phyloP scores from a whole-genome alignment of 2,113 vertebrate genomes.

The Cebus imitator region DNA sequence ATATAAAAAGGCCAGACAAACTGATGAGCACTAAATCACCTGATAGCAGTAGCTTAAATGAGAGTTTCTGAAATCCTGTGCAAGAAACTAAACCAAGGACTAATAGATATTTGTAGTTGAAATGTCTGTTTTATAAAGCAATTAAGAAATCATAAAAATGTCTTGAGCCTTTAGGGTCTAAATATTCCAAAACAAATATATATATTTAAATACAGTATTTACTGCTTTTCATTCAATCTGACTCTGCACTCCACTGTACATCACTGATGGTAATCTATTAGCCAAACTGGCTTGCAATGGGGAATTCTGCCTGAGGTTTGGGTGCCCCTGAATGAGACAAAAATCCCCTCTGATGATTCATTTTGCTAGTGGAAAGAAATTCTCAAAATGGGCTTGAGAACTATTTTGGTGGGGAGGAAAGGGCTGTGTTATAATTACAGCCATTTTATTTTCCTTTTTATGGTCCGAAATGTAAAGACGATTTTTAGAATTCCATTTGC shows the following conservation, averaged over 20 bases:
- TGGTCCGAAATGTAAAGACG: conserved; percentile 26
- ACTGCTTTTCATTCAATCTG: not conserved
- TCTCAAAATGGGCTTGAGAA: conserved; percentile 14
- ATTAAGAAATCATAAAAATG: not conserved
- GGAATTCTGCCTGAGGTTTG: not conserved
- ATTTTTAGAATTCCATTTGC: conserved; percentile 51
- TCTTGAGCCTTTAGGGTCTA: not conserved
- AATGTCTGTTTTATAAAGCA: not conserved
- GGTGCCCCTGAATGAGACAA: conserved; percentile 18
- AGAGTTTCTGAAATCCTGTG: not conserved
- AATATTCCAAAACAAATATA: conserved; percentile 10
- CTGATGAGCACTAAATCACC: not conserved
- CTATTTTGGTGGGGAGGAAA: not conserved
- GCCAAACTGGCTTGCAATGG: not conserved
- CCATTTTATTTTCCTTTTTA: conserved; percentile 60
- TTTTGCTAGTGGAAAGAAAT: conserved; percentile 19
- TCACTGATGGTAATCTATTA: not conserved
- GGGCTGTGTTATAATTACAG: conserved; percentile 47
- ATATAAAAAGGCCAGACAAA: not conserved
- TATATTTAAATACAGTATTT: conserved; percentile 19
- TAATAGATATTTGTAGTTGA: not conserved
- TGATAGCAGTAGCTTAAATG: not conserved
- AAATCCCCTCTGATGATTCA: conserved; percentile 13
- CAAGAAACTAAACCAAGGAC: conserved; percentile 25
- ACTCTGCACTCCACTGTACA: not conserved